These are phyloP conservation scores for Macrosiphum euphorbiae DNA, from an alignment of 2,888 invertebrate genomes.

Conservation along the genomic window DNA sequence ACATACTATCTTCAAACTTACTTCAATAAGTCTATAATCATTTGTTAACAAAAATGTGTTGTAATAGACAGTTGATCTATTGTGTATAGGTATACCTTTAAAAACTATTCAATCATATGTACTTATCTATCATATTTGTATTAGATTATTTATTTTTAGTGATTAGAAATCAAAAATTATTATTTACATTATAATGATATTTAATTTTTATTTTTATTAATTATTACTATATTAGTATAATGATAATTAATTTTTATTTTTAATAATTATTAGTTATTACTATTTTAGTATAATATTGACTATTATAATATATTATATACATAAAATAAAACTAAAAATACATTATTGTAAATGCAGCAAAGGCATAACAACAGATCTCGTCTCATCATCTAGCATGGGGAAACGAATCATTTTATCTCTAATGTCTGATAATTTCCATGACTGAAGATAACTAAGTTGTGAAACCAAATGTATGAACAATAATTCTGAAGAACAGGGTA, in stretches of 20 bases:
- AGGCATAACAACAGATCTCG: background rate
- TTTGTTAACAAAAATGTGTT: no score
- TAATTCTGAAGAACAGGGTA: conserved; percentile 16
- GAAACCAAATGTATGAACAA: background rate
- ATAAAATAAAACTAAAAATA: background rate
- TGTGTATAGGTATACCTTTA: background rate
- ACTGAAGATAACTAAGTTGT: conserved; percentile 4
- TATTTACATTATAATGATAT: no score
- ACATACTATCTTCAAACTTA: no score
- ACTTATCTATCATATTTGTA: no score
- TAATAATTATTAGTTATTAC: background rate
- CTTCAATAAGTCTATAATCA: no score
- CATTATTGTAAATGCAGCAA: background rate
- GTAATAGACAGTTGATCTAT: no score
- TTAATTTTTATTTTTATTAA: no score
- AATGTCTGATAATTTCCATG: background rate
- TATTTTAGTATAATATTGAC: background rate
- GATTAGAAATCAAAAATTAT: no score
- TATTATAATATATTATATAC: background rate
- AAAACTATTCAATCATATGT: no score
- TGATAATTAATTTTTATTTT: no score
- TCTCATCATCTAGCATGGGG: background rate
- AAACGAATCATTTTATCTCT: background rate
- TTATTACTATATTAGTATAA: background rate
- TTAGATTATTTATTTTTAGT: no score